Percentiles rank a stretch among this genome's conserved stretches.
These are phyloP conservation scores for Trypoxylus dichotomus DNA, from an alignment of 1,140 invertebrate genomes.

Conservation along the genomic window DNA sequence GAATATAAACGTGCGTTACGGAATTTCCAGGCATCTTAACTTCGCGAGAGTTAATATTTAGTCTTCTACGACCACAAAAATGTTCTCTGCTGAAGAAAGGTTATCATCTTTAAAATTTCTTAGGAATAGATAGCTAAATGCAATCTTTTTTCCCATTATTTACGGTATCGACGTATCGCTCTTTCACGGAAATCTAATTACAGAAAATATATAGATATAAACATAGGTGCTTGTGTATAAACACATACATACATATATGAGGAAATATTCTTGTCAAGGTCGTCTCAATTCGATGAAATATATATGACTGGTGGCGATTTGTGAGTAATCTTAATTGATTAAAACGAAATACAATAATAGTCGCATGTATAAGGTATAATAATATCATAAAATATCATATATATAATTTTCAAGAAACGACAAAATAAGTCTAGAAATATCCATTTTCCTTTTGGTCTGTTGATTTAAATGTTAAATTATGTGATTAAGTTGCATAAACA, in stretches of 20 bases:
- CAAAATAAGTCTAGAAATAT: background rate
- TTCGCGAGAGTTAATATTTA: background rate
- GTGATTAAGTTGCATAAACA: background rate
- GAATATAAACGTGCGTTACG: background rate
- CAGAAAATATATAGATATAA: background rate
- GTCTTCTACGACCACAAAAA: background rate
- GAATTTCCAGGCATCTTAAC: background rate
- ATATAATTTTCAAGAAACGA: background rate
- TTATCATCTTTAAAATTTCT: background rate
- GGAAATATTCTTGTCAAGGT: constrained; percentile 4
- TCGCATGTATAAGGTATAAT: no score
- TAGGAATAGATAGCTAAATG: background rate
- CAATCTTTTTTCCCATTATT: background rate
- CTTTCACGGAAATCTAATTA: background rate
- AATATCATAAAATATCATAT: background rate
- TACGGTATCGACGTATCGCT: background rate
- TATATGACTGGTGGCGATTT: background rate
- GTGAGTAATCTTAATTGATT: background rate
- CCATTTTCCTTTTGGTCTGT: no score
- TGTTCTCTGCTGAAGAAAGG: background rate
- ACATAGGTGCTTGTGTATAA: background rate
- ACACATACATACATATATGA: background rate
- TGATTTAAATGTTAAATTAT: background rate
- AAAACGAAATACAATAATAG: background rate
- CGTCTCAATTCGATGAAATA: background rate